Evolutionary conservation across 2,113 vertebrate genomes (phyloP).

Genomic region (Psittacara wagleri): DNA sequence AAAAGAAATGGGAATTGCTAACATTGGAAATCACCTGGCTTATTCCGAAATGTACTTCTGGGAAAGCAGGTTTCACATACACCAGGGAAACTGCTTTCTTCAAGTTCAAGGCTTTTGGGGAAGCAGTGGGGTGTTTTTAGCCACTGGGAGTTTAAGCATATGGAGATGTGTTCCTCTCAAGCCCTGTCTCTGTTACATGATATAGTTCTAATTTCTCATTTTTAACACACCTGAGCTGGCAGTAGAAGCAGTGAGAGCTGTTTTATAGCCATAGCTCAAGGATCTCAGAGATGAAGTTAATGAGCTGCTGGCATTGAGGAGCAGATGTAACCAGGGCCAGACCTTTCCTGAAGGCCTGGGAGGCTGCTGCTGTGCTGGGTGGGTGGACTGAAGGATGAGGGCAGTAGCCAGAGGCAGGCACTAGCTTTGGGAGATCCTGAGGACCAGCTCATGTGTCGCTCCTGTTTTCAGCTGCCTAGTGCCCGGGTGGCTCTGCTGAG

Average conservation of each 20-base stretch:
- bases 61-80: background rate
- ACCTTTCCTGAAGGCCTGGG: background rate
- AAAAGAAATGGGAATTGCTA: constrained; percentile 3
- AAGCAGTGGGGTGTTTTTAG: background rate
- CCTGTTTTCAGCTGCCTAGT: background rate
- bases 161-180: background rate
- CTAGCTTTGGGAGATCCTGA: background rate
- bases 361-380: background rate
- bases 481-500: fast-evolving
- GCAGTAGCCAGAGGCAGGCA: background rate
- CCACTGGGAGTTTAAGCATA: background rate
- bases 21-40: constrained; percentile 45
- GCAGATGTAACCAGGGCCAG: background rate
- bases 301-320: background rate
- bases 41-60: background rate
- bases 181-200: background rate
- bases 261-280: background rate
- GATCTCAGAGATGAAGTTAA: background rate
- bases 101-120: background rate
- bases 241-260: background rate
- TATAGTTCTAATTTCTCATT: background rate
- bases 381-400: background rate
- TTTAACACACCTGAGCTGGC: background rate
- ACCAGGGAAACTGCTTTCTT: background rate
- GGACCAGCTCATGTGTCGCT: fast-evolving